Percentiles rank a stretch among this genome's conserved stretches.
These are phyloP conservation scores for Bombus sylvicola DNA, from an alignment of 1,140 invertebrate genomes.

Conservation along the genomic window DNA sequence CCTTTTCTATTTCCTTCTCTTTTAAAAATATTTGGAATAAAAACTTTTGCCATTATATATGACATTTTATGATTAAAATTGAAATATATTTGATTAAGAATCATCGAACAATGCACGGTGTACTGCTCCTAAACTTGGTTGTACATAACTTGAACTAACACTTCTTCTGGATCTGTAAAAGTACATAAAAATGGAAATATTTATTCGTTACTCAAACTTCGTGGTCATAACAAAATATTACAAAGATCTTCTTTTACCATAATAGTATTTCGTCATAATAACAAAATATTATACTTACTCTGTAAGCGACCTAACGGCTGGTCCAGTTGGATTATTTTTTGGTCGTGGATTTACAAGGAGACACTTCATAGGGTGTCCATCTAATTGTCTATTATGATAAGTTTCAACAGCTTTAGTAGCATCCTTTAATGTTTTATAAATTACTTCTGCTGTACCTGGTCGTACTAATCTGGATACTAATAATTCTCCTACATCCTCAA, in stretches of 20 bases:
- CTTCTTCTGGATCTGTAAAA: slow-evolving; percentile 75
- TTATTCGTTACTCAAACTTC: neutral
- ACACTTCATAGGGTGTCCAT: slow-evolving; percentile 93
- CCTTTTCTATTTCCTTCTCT: neutral
- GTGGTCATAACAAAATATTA: neutral
- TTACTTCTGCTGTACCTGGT: slow-evolving; percentile 93
- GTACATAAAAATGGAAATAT: neutral
- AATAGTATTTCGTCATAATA: neutral
- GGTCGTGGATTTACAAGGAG: slow-evolving; percentile 88
- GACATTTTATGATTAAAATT: slow-evolving; percentile 32
- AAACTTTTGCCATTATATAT: slow-evolving; percentile 47
- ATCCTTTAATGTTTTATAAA: slow-evolving; percentile 92
- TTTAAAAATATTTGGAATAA: slow-evolving; percentile 41
- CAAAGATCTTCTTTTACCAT: too few relatives aligned
- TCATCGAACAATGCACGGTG: slow-evolving; percentile 81
- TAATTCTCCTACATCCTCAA: slow-evolving; percentile 95
- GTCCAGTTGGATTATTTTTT: slow-evolving; percentile 84
- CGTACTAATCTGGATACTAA: slow-evolving; percentile 92
- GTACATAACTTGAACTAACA: slow-evolving; percentile 77
- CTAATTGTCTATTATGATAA: slow-evolving; percentile 95
- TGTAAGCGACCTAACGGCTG: slow-evolving; percentile 79
- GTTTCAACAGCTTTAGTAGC: slow-evolving; percentile 94
- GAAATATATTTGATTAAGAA: slow-evolving; percentile 61
- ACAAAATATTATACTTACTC: slow-evolving; percentile 71
- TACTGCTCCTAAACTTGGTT: slow-evolving; percentile 80